Percentiles rank a stretch among this genome's conserved stretches.
Conservation (phyloP, 37 sponge, comb jelly and placozoan species). For the Ianthella basta region DNA sequence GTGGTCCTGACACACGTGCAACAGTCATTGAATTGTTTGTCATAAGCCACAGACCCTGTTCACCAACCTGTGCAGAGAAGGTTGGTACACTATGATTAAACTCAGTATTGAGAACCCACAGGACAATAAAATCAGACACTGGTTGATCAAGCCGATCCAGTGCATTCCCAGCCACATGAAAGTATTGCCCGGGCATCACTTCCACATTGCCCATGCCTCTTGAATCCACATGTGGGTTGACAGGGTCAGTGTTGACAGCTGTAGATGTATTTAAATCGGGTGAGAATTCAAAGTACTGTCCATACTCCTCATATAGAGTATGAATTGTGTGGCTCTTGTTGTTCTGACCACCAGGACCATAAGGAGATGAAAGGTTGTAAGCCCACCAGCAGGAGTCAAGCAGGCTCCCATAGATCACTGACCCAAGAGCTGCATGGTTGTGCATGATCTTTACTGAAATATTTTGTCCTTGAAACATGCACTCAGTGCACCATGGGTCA, state of each 20-base stretch:
- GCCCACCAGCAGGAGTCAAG: constrained; percentile 1
- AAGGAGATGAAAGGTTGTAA: neutral
- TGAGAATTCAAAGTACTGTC: neutral
- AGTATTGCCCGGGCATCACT: constrained; percentile 7
- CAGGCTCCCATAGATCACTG: constrained; percentile 1
- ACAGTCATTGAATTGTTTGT: neutral
- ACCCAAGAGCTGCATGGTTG: neutral
- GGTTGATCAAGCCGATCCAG: neutral
- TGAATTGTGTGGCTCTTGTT: constrained; percentile 25
- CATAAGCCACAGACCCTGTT: neutral
- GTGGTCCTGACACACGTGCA: neutral
- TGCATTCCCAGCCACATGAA: neutral
- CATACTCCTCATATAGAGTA: neutral
- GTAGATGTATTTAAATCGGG: neutral
- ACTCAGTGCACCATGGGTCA: neutral
- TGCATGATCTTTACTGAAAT: neutral
- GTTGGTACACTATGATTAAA: neutral
- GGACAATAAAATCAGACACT: neutral
- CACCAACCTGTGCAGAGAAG: neutral
- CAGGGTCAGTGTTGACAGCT: neutral
- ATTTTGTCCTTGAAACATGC: neutral
- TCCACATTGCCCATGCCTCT: too few relatives aligned
- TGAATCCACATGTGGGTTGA: neutral
- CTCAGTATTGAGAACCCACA: neutral
- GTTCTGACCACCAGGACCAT: constrained; percentile 6